Evolutionary conservation across 1,140 invertebrate species (phyloP).

Genomic region (Drosophila insularis): DNA sequence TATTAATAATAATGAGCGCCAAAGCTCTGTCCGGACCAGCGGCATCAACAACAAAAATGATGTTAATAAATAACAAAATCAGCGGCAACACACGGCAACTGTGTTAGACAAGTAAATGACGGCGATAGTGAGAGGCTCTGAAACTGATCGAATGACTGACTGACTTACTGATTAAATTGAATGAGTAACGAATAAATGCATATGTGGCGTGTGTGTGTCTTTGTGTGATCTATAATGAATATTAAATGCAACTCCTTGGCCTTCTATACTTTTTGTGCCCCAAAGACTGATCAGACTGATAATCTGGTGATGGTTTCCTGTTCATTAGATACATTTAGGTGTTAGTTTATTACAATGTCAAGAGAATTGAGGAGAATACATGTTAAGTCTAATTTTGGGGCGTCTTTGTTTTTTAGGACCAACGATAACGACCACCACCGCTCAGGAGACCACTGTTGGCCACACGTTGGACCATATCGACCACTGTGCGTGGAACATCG

Average conservation of each 20-base stretch:
- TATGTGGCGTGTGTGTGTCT: background rate
- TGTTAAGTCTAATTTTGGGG: no score
- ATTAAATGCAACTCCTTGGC: background rate
- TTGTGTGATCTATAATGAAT: background rate
- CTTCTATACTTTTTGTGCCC: no score
- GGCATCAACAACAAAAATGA: background rate
- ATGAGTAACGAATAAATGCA: background rate
- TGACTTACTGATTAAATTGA: background rate
- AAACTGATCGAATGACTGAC: background rate
- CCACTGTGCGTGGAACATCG: conserved; percentile 58
- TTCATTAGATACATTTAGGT: no score
- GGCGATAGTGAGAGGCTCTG: background rate
- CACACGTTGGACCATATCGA: conserved; percentile 57
- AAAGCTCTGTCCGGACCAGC: background rate
- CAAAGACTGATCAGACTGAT: no score
- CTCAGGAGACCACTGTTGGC: conserved; percentile 31
- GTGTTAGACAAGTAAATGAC: conserved; percentile 2
- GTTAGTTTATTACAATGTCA: no score
- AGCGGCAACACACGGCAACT: background rate
- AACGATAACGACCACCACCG: conserved; percentile 18
- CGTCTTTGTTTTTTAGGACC: background rate
- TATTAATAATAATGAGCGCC: background rate
- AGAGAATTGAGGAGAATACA: no score
- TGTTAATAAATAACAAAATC: conserved; percentile 3
- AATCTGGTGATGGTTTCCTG: no score